Conservation (phyloP, 2,113 vertebrate genomes). For the Indicator maculatus region DNA sequence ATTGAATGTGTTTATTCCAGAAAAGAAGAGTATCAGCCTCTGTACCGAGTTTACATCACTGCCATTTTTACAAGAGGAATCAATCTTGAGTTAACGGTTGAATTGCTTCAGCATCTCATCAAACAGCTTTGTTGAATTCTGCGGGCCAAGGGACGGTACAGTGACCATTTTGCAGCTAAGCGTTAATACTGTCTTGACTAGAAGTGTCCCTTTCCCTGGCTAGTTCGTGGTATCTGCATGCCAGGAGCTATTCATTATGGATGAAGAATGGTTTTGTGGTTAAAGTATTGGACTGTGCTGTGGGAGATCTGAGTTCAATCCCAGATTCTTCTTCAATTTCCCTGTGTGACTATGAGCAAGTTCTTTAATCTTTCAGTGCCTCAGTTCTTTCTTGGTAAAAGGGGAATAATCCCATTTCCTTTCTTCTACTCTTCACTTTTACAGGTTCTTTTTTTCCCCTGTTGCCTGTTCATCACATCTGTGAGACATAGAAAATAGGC, state of each 20-base stretch:
- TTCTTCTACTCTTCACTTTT: conserved; percentile 32
- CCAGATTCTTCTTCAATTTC: conserved; percentile 58
- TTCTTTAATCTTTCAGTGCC: conserved; percentile 8
- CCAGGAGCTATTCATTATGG: conserved; percentile 57
- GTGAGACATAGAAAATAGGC: neutral
- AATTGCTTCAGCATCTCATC: conserved; percentile 1
- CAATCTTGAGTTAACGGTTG: conserved; percentile 1
- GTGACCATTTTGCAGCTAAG: neutral
- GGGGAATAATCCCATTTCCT: conserved; percentile 27
- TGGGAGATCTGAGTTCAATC: conserved; percentile 52
- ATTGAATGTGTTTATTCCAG: conserved; percentile 35
- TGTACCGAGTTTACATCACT: neutral
- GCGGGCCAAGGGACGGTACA: neutral
- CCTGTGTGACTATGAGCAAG: conserved; percentile 15
- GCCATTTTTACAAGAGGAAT: neutral
- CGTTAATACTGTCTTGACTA: conserved; percentile 40
- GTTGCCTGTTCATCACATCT: neutral
- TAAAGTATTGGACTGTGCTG: conserved; percentile 45
- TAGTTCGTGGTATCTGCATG: neutral
- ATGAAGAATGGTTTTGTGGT: conserved; percentile 60
- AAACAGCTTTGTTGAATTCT: neutral
- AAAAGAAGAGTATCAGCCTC: neutral
- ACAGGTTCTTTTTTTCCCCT: conserved; percentile 14
- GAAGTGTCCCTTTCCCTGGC: conserved; percentile 62
- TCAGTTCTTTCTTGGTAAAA: neutral